A percentile compares a stretch with the other conserved stretches of the same genome.
phyloP scores from a whole-genome alignment of 1,140 invertebrate genomes.

The Panonychus citri region DNA sequence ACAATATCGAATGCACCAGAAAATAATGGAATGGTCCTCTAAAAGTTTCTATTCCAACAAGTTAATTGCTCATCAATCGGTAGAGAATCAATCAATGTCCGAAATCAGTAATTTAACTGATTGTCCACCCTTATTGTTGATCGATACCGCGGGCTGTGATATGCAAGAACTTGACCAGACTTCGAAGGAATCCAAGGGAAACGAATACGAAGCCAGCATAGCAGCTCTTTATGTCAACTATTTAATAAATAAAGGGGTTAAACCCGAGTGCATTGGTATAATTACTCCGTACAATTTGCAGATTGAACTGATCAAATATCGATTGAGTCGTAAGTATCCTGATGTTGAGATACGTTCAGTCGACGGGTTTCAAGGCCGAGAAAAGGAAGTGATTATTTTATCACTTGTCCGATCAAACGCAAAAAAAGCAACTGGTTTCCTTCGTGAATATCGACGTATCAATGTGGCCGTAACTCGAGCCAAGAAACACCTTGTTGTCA shows the following conservation, averaged over 20 bases:
- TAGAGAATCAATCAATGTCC: conserved; percentile 30
- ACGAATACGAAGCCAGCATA: conserved; percentile 32
- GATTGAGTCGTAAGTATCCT: conserved; percentile 20
- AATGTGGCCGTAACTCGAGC: conserved; percentile 39
- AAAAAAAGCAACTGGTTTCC: conserved; percentile 32
- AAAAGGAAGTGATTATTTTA: conserved; percentile 35
- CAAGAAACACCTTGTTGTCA: conserved; percentile 30
- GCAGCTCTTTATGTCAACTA: conserved; percentile 26
- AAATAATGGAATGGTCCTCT: conserved; percentile 35
- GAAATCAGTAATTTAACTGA: conserved; percentile 31
- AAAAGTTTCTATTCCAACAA: neutral
- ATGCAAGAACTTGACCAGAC: conserved; percentile 17
- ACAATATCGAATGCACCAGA: conserved; percentile 82
- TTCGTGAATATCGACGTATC: conserved; percentile 32
- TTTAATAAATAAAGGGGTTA: conserved; percentile 26
- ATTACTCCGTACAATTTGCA: conserved; percentile 36
- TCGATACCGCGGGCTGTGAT: conserved; percentile 33
- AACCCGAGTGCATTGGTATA: conserved; percentile 30
- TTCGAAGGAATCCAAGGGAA: conserved; percentile 20
- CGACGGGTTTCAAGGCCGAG: conserved; percentile 38
- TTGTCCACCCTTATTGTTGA: neutral
- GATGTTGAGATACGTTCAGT: conserved; percentile 29
- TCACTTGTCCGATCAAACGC: conserved; percentile 30
- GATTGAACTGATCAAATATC: conserved; percentile 22
- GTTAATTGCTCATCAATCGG: conserved; percentile 39